Percentiles rank a stretch among this genome's conserved stretches.
These are phyloP conservation scores for Idaea straminata DNA, from an alignment of 2,888 invertebrate species.

Conservation along the genomic window DNA sequence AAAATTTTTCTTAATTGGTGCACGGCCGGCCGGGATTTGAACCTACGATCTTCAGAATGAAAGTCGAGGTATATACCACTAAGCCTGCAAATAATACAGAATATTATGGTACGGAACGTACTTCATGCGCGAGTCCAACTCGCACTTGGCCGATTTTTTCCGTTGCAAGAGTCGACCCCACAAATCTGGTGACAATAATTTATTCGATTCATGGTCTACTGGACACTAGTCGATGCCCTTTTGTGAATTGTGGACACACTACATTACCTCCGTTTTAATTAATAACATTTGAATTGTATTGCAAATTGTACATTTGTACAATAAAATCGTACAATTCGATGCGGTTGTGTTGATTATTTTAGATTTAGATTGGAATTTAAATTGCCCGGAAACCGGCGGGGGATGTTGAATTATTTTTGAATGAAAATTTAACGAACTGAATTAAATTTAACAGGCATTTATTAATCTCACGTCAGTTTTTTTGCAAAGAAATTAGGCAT, in stretches of 20 bases:
- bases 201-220: not conserved
- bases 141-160: not conserved
- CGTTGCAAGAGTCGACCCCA: not conserved
- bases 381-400: not conserved
- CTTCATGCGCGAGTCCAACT: not conserved
- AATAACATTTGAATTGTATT: conserved; percentile 14
- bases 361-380: not conserved
- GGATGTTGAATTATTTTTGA: not conserved
- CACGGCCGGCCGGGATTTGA: too few species aligned
- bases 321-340: not conserved
- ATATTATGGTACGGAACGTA: too few species aligned
- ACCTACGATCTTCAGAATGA: too few species aligned
- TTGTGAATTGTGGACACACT: conserved; percentile 23
- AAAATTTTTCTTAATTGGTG: too few species aligned
- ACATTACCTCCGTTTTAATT: conserved; percentile 28
- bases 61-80: too few species aligned
- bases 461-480: not conserved
- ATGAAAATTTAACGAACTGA: not conserved
- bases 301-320: not conserved
- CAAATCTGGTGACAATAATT: not conserved
- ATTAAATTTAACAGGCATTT: not conserved
- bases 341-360: not conserved
- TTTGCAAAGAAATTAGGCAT: too few species aligned
- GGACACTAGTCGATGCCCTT: conserved; percentile 16
- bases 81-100: too few species aligned